Conservation (phyloP, 1,140 invertebrate species). For the Saccostrea glomerata region DNA sequence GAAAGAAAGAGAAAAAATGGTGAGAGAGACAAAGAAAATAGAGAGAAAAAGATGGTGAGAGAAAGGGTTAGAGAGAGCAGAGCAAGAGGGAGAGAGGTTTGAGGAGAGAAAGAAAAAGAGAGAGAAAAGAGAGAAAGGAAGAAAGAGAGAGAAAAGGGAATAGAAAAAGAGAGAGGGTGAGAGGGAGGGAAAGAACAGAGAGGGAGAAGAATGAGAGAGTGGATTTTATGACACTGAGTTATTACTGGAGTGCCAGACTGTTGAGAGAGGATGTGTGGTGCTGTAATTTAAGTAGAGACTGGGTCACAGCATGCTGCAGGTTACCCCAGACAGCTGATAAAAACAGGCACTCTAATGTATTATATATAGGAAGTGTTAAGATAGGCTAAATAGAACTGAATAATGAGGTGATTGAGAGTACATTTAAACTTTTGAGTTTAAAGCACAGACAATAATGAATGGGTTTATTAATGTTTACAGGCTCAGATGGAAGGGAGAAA, state of each 20-base stretch:
- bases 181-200: not conserved
- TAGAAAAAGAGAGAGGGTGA: not conserved
- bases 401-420: too few relatives aligned
- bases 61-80: not conserved
- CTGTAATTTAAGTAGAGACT: not conserved
- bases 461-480: conserved; percentile 46
- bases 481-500: conserved; percentile 65
- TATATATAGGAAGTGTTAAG: not conserved
- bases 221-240: not conserved
- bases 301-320: not conserved
- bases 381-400: not conserved
- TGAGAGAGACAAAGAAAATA: conserved; percentile 66
- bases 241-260: not conserved
- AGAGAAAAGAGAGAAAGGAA: conserved; percentile 60
- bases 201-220: not conserved
- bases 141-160: conserved; percentile 1
- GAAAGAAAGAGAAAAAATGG: conserved; percentile 61
- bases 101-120: conserved; percentile 67
- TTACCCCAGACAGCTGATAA: not conserved
- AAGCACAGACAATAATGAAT: not conserved
- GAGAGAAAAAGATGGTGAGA: conserved; percentile 58
- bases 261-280: not conserved
- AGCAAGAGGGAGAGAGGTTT: conserved; percentile 63
- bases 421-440: not conserved
- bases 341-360: not conserved